Conservation (phyloP, 2,888 invertebrate genomes). For the Archips xylosteana region DNA sequence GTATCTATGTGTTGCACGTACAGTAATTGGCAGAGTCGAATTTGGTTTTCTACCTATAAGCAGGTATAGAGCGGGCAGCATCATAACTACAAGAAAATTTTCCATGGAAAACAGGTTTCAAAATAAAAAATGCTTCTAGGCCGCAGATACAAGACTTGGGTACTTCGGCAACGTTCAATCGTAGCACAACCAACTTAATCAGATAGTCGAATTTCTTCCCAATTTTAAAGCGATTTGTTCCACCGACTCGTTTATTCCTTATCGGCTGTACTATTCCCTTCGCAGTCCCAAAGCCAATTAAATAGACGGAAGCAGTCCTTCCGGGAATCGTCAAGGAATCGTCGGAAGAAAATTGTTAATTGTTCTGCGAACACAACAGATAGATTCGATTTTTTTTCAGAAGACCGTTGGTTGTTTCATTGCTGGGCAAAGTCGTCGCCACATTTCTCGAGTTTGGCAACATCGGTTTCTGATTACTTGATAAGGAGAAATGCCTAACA, state of each 20-base stretch:
- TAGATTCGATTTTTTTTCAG: background rate
- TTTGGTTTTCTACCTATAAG: too few relatives aligned
- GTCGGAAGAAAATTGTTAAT: conserved; percentile 48
- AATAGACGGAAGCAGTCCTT: conserved; percentile 58
- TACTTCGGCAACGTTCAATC: background rate
- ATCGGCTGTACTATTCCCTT: conserved; percentile 25
- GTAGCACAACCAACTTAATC: background rate
- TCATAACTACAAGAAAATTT: too few relatives aligned
- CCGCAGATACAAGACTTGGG: background rate
- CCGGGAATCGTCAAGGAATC: conserved; percentile 29
- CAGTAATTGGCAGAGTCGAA: too few relatives aligned
- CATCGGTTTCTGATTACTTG: too few relatives aligned
- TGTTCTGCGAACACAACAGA: background rate
- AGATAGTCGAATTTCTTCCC: background rate
- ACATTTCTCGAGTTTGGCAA: too few relatives aligned
- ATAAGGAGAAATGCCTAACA: too few relatives aligned
- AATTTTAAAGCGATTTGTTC: conserved; percentile 18
- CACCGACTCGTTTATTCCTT: background rate
- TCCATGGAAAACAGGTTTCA: too few relatives aligned
- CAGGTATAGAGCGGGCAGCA: too few relatives aligned
- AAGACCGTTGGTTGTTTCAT: too few relatives aligned
- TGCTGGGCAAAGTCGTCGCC: too few relatives aligned
- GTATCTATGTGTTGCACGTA: too few relatives aligned
- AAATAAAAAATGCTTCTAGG: background rate
- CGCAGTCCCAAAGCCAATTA: conserved; percentile 47